A percentile compares a stretch with the other conserved stretches of the same genome.
Evolutionary conservation across 1,140 invertebrate genomes (phyloP).

Genomic region (Drosophila serrata): DNA sequence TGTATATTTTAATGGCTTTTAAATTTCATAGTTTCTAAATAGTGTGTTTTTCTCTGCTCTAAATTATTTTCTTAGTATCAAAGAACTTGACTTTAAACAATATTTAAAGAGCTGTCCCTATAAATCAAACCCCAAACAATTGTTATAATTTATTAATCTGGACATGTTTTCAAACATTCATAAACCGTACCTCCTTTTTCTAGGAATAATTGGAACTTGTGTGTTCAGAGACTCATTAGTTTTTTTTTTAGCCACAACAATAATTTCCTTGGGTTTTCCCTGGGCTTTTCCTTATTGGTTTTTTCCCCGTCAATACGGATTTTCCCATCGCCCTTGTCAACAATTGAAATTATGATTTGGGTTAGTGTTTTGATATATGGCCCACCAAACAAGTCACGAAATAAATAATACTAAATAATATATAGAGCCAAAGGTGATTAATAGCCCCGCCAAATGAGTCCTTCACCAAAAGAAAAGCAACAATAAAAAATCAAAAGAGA

Average conservation of each 20-base stretch:
- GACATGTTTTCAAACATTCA: conserved; percentile 12
- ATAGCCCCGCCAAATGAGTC: conserved; percentile 43
- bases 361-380: conserved; percentile 64
- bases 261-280: conserved; percentile 21
- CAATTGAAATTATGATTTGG: conserved; percentile 76
- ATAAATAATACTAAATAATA: conserved; percentile 51
- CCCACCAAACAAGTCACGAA: conserved; percentile 54
- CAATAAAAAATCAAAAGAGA: conserved; percentile 4
- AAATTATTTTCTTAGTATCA: neutral
- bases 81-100: neutral
- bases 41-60: neutral
- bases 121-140: conserved; percentile 19
- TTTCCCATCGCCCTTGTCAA: conserved; percentile 37
- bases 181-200: neutral
- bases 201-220: neutral
- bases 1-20: neutral
- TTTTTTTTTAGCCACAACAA: conserved; percentile 33
- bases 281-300: conserved; percentile 15
- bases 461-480: conserved; percentile 33
- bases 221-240: conserved; percentile 25
- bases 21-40: neutral
- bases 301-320: conserved; percentile 20
- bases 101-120: neutral
- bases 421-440: conserved; percentile 65
- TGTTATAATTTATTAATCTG: neutral